phyloP scores from a whole-genome alignment of 2,888 invertebrate species.

The Erebia aethiops region DNA sequence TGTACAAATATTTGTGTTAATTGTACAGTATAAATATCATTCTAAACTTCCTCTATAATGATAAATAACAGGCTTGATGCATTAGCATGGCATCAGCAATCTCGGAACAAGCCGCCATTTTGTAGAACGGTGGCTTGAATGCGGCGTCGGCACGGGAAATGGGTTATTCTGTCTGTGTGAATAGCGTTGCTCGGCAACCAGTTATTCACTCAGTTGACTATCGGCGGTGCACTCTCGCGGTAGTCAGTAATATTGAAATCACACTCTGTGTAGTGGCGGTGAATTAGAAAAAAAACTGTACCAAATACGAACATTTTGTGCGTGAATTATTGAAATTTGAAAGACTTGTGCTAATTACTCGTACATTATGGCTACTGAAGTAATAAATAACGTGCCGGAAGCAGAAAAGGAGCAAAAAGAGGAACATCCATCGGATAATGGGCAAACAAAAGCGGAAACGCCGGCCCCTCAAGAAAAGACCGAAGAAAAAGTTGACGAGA shows the following conservation, averaged over 20 bases:
- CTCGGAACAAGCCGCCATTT: conserved; percentile 51
- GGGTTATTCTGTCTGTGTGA: neutral
- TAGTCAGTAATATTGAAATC: conserved; percentile 45
- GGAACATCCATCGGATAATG: conserved; percentile 77
- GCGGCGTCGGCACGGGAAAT: conserved; percentile 43
- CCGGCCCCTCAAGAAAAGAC: conserved; percentile 76
- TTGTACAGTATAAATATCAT: neutral
- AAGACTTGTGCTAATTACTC: conserved; percentile 42
- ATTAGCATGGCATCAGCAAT: conserved; percentile 3
- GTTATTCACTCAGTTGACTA: conserved; percentile 51
- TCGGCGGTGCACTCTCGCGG: conserved; percentile 44
- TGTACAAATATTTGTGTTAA: neutral
- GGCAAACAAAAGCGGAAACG: conserved; percentile 70
- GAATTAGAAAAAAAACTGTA: conserved; percentile 40
- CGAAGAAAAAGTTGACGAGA: conserved; percentile 75
- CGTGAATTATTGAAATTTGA: conserved; percentile 44
- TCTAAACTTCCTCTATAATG: neutral
- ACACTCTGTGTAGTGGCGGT: conserved; percentile 46
- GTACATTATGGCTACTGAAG: conserved; percentile 88
- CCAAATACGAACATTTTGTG: conserved; percentile 43
- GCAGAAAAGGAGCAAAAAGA: conserved; percentile 84
- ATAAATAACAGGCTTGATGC: neutral
- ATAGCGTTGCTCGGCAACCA: conserved; percentile 57
- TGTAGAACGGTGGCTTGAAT: conserved; percentile 44
- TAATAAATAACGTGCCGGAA: conserved; percentile 87